These are phyloP conservation scores for Saxicola maurus DNA, from an alignment of 2,797 vertebrate genomes.

Conservation along the genomic window DNA sequence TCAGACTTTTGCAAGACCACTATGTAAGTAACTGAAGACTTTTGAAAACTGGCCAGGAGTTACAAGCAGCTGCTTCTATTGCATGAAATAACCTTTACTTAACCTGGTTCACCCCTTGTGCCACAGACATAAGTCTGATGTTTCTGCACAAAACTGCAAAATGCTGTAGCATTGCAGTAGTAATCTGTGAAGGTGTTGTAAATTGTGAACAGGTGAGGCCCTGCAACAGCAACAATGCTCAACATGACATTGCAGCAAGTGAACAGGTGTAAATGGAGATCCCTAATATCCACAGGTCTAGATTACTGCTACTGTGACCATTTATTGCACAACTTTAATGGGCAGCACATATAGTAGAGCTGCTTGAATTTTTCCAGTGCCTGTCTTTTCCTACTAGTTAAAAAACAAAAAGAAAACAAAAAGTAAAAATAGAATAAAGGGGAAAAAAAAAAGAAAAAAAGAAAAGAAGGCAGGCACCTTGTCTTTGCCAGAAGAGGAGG, in stretches of 20 bases:
- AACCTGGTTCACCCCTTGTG: background rate
- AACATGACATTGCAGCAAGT: background rate
- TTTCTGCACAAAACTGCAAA: background rate
- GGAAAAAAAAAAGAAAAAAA: accelerated
- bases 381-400: background rate
- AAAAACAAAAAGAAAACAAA: accelerated
- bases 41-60: background rate
- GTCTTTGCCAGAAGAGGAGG: background rate
- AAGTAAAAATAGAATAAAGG: too few relatives aligned
- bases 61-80: background rate
- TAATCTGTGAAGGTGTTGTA: background rate
- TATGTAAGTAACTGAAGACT: background rate
- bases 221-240: background rate
- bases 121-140: background rate
- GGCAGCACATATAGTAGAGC: background rate
- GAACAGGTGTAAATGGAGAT: background rate
- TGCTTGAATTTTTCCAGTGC: background rate
- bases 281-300: background rate
- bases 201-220: background rate
- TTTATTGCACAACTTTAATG: background rate
- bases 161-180: background rate
- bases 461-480: background rate
- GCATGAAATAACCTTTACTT: background rate
- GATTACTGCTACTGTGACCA: background rate
- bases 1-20: background rate